Conservation (phyloP, 2,888 invertebrate genomes). For the Campoplex nolae region DNA sequence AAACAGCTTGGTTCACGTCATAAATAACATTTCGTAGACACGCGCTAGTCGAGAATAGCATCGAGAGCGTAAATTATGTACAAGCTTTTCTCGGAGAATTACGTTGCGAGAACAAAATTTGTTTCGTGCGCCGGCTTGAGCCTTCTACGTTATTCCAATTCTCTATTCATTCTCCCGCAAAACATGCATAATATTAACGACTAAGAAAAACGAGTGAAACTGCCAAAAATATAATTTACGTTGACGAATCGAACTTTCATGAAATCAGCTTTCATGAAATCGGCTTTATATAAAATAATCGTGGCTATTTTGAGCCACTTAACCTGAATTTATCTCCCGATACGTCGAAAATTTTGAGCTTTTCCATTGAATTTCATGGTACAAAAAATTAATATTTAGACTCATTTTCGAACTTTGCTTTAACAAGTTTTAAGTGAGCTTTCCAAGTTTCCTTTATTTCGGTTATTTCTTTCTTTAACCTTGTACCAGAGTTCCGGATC, state of each 20-base stretch:
- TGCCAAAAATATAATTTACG: neutral
- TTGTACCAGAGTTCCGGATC: neutral
- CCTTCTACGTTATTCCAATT: neutral
- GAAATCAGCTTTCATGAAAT: neutral
- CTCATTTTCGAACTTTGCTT: neutral
- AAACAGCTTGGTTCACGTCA: neutral
- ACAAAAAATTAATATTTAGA: too few relatives aligned
- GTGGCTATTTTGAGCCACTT: neutral
- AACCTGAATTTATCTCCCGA: neutral
- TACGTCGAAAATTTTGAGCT: neutral
- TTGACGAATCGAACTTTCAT: neutral
- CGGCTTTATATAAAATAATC: neutral
- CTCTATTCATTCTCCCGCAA: neutral
- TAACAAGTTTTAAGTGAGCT: neutral
- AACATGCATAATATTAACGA: neutral
- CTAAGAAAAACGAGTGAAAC: neutral
- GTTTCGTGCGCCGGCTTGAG: neutral
- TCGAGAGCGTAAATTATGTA: neutral
- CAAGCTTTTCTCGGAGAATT: neutral
- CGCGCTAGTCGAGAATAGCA: conserved; percentile 7
- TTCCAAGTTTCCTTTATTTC: neutral
- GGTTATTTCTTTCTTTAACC: neutral
- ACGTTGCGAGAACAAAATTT: neutral
- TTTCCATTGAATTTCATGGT: neutral
- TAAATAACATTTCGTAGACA: conserved; percentile 17